These are phyloP conservation scores for Hylaea fasciaria DNA, from an alignment of 2,888 invertebrate species.

Conservation along the genomic window DNA sequence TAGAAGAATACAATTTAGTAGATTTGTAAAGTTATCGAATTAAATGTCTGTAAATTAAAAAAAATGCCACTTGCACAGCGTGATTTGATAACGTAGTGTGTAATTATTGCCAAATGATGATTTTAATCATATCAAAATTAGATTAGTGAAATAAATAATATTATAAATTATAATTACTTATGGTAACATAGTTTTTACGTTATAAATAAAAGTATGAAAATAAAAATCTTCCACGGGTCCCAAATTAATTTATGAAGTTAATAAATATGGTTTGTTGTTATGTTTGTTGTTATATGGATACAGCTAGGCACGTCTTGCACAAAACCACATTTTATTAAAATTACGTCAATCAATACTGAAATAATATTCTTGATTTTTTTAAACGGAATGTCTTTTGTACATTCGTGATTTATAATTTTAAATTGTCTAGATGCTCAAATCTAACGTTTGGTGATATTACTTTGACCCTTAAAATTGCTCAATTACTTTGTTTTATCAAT, in stretches of 20 bases:
- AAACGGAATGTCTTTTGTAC: background rate
- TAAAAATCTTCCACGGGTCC: constrained; percentile 48
- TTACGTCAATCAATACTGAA: no score
- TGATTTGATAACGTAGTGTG: constrained; percentile 77
- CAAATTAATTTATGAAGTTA: background rate
- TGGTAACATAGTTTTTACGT: constrained; percentile 3
- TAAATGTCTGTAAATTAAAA: constrained; percentile 44
- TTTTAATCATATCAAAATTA: constrained; percentile 59
- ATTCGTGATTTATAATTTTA: background rate
- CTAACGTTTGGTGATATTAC: constrained; percentile 22
- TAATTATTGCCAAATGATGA: constrained; percentile 58
- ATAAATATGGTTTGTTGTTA: background rate
- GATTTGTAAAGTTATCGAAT: constrained; percentile 34
- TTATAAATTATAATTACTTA: background rate
- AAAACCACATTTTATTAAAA: no score
- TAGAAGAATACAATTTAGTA: no score
- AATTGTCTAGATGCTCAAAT: constrained; percentile 10
- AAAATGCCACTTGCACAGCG: constrained; percentile 70
- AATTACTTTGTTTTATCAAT: constrained; percentile 37
- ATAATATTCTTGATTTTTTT: background rate
- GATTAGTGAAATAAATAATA: constrained; percentile 13
- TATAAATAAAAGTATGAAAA: constrained; percentile 25
- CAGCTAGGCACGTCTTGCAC: no score
- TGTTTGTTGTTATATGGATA: no score
- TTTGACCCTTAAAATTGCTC: constrained; percentile 37